Base-by-base conservation (phyloP, 2,797 vertebrate species). In the Paguma larvata region DNA sequence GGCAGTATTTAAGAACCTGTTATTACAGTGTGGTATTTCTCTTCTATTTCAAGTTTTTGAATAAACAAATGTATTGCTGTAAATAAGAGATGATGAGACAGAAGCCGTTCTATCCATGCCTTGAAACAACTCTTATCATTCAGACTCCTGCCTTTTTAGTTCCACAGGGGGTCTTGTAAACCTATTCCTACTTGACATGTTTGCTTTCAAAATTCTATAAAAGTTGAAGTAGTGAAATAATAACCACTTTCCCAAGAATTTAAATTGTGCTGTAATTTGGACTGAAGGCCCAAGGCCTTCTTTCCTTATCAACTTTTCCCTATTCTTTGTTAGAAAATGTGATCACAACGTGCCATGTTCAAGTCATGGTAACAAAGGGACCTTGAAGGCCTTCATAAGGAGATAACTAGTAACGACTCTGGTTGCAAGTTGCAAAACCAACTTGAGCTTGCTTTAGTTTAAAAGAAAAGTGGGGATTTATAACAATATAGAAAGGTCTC, bases 341-440 rank as follows among this genome's bases (percentile, higher is more conserved):
- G 18, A 78, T 44, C 38, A 34, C 27, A 38, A 30, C 48, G 30
- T 59, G 51, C 41, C 25, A 46, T 27, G 91, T 21, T 65, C 73
- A 89, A 44, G 53, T 70, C 19, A 65, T 0, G 0, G 34, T 75
- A 34, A 90, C 44, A 89, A 87, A 79, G 59, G 23, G 32, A 75
- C 34, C 68, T 80, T 84, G 48, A 70, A 70, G 82, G 9, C 59
- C 68, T 91, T 92, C 63, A 63, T 75, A 63, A 96, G 72, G 67
- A 68, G 15, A 59, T 56, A 89, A 91, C 93, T 56, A 89, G 23
- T 65, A 85, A 85, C 84, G 92, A 92, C 44, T 75, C 70, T 68
- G 87, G 63, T 48, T 92, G 32, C n/a, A 80, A 93, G 79, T 73
- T 91, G 62, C 38, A 91, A 89, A 97, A 65, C 25, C 53, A 84